These are phyloP conservation scores for Spilosoma lubricipeda DNA, from an alignment of 2,888 invertebrate genomes.

Conservation along the genomic window DNA sequence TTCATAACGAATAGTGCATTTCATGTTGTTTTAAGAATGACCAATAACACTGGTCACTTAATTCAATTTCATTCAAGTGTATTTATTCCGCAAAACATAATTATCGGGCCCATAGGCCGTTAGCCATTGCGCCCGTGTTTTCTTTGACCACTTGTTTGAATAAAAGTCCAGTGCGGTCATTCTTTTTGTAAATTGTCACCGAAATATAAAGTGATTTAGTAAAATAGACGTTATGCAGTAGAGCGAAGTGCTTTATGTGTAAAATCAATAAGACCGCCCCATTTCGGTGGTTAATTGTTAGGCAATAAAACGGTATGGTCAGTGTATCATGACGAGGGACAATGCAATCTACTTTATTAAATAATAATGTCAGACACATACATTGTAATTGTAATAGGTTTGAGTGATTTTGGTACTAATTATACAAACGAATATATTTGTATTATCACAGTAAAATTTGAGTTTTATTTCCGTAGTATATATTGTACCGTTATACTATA, in stretches of 20 bases:
- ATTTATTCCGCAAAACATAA: conserved; percentile 36
- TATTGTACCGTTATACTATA: no score
- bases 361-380: conserved; percentile 57
- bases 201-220: neutral
- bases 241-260: conserved; percentile 37
- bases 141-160: conserved; percentile 66
- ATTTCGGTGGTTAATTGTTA: conserved; percentile 67
- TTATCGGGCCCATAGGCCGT: conserved; percentile 24
- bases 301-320: conserved; percentile 80
- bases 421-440: neutral
- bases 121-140: conserved; percentile 50
- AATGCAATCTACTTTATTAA: conserved; percentile 69
- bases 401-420: conserved; percentile 35
- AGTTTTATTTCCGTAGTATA: no score
- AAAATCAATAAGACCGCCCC: conserved; percentile 42
- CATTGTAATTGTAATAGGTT: conserved; percentile 37
- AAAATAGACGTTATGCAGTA: conserved; percentile 47
- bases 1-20: neutral
- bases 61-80: conserved; percentile 40
- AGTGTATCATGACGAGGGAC: conserved; percentile 48
- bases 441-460: no score
- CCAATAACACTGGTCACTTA: conserved; percentile 31
- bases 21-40: conserved; percentile 40
- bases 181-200: conserved; percentile 48
- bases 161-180: conserved; percentile 68